phyloP scores from a whole-genome alignment of 2,113 vertebrate species.

The Ariopsis seemanni region DNA sequence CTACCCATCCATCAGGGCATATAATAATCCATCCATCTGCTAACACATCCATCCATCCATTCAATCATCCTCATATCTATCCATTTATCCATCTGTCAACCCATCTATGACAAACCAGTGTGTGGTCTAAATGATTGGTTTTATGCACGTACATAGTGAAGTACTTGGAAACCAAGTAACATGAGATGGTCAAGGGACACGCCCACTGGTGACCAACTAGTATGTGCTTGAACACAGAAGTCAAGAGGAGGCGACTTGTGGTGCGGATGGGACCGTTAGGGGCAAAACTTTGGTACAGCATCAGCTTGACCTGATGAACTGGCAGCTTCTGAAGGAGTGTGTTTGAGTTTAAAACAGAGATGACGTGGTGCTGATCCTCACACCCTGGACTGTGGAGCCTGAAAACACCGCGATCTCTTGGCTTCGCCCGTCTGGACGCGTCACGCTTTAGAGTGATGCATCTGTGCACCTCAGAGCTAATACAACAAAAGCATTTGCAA shows the following conservation, averaged over 20 bases:
- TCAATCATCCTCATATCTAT: not conserved
- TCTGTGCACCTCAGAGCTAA: not conserved
- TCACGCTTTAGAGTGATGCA: no score
- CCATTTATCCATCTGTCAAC: not conserved
- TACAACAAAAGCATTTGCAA: conserved; percentile 22
- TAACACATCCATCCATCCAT: not conserved
- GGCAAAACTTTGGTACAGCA: not conserved
- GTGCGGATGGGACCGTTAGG: not conserved
- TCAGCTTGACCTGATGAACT: not conserved
- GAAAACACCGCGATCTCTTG: no score
- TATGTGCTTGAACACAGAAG: not conserved
- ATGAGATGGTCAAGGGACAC: not conserved
- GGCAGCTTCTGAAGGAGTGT: not conserved
- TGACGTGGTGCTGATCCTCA: conserved; percentile 3
- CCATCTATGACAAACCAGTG: not conserved
- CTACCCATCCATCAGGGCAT: not conserved
- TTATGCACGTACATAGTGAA: not conserved
- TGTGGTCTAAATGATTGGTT: not conserved
- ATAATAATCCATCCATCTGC: no score
- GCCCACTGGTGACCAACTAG: not conserved
- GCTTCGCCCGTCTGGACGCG: no score
- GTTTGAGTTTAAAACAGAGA: conserved; percentile 18
- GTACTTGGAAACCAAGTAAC: not conserved
- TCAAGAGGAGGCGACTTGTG: not conserved
- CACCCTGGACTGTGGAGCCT: not conserved